phyloP scores from a whole-genome alignment of 1,140 invertebrate genomes.

The Oedothorax gibbosus region DNA sequence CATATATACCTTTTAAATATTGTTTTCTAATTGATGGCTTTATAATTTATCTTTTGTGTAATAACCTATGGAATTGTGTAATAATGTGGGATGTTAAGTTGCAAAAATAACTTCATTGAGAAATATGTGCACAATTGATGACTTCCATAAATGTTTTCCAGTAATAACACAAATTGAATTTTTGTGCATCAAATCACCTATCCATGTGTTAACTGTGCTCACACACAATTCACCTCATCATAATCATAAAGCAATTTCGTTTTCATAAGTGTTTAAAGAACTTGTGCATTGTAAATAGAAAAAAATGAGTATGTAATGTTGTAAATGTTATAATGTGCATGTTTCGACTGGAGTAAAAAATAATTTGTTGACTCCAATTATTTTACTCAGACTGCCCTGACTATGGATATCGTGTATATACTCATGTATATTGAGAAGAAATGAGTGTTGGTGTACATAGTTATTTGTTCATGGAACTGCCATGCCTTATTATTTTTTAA shows the following conservation, averaged over 20 bases:
- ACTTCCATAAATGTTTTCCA: conserved; percentile 10
- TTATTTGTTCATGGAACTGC: neutral
- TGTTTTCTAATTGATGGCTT: no score
- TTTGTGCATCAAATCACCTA: conserved; percentile 23
- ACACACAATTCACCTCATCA: conserved; percentile 14
- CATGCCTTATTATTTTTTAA: neutral
- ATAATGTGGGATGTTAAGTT: no score
- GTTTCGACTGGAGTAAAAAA: neutral
- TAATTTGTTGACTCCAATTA: neutral
- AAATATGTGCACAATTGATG: conserved; percentile 9
- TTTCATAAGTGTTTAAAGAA: conserved; percentile 23
- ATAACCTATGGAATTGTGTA: no score
- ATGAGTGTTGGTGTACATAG: conserved; percentile 34
- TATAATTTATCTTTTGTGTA: no score
- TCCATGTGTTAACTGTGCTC: conserved; percentile 16
- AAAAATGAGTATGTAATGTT: conserved; percentile 9
- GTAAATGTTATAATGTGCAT: neutral
- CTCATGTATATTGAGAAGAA: neutral
- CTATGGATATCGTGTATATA: conserved; percentile 20
- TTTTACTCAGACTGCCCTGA: no score
- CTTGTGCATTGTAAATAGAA: conserved; percentile 29
- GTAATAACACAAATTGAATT: conserved; percentile 10
- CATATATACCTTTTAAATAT: no score
- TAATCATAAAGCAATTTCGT: neutral
- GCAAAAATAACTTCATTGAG: neutral